Conservation (phyloP, 2,888 invertebrate genomes). For the Lycocerus yunnanus region DNA sequence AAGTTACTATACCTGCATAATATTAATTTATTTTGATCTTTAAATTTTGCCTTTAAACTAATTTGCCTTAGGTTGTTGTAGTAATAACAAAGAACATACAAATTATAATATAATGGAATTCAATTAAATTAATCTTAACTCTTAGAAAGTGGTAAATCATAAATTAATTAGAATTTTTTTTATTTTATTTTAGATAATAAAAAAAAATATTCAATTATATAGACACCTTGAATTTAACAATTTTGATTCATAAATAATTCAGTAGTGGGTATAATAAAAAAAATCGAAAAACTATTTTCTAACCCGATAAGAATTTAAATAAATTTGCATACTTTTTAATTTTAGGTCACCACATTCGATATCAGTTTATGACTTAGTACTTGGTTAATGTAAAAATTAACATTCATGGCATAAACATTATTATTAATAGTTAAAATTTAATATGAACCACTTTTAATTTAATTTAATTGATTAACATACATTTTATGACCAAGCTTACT, state of each 20-base stretch:
- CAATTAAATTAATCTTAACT: slow-evolving; percentile 13
- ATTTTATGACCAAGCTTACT: neutral
- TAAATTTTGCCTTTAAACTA: neutral
- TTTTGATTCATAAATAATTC: slow-evolving; percentile 30
- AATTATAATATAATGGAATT: slow-evolving; percentile 6
- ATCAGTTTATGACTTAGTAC: slow-evolving; percentile 33
- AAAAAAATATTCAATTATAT: slow-evolving; percentile 19
- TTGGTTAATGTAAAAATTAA: slow-evolving; percentile 22
- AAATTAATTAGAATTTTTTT: slow-evolving; percentile 15
- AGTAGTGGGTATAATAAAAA: slow-evolving; percentile 33
- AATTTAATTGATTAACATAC: slow-evolving; percentile 19
- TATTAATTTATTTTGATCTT: neutral
- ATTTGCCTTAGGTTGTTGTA: slow-evolving; percentile 5
- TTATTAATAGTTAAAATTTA: slow-evolving; percentile 8
- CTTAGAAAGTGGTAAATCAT: slow-evolving; percentile 18
- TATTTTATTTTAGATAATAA: slow-evolving; percentile 1
- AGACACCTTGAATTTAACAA: slow-evolving; percentile 19
- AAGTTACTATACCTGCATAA: neutral
- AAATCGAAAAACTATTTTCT: slow-evolving; percentile 33
- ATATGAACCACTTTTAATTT: slow-evolving; percentile 13
- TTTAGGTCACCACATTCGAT: slow-evolving; percentile 34
- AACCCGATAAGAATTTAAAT: slow-evolving; percentile 36
- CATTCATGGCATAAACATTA: slow-evolving; percentile 17
- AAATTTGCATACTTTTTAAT: slow-evolving; percentile 35
- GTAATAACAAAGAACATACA: neutral